Evolutionary conservation across 2,797 vertebrate genomes (phyloP).

Genomic region (Synaphobranchus kaupii): DNA sequence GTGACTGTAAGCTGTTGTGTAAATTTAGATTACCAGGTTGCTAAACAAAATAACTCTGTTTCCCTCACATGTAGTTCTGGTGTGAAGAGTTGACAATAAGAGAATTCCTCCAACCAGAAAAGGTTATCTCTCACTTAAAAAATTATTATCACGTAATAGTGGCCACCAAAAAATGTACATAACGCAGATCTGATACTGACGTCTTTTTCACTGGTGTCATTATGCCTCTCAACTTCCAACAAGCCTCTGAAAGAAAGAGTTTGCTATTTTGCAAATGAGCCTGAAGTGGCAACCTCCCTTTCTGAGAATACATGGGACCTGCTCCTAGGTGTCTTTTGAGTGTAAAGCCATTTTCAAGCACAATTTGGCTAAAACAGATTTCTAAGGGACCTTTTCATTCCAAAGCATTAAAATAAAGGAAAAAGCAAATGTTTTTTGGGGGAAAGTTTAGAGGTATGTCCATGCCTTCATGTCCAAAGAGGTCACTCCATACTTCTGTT

Average conservation of each 20-base stretch:
- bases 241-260: constrained; percentile 73
- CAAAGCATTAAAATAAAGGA: constrained; percentile 74
- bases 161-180: constrained; percentile 83
- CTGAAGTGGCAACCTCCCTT: constrained; percentile 59
- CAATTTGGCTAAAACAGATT: constrained; percentile 64
- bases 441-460: constrained; percentile 61
- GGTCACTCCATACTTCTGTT: constrained; percentile 64
- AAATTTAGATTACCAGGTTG: constrained; percentile 70
- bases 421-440: constrained; percentile 65
- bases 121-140: constrained; percentile 73
- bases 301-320: constrained; percentile 63
- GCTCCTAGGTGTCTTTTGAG: constrained; percentile 68
- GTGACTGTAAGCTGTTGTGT: constrained; percentile 81
- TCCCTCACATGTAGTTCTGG: constrained; percentile 64
- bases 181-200: constrained; percentile 77
- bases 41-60: constrained; percentile 66
- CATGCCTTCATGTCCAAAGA: constrained; percentile 77
- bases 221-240: constrained; percentile 69
- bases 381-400: constrained; percentile 75
- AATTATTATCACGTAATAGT: constrained; percentile 73
- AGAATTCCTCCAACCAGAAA: constrained; percentile 68
- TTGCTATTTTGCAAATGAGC: constrained; percentile 62
- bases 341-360: constrained; percentile 65
- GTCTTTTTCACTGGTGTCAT: constrained; percentile 71
- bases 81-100: constrained; percentile 62